Evolutionary conservation across 2,113 vertebrate genomes (phyloP), one percentile per base, ranked within the genome.

Genomic region (Nannobrachium achirus): DNA sequence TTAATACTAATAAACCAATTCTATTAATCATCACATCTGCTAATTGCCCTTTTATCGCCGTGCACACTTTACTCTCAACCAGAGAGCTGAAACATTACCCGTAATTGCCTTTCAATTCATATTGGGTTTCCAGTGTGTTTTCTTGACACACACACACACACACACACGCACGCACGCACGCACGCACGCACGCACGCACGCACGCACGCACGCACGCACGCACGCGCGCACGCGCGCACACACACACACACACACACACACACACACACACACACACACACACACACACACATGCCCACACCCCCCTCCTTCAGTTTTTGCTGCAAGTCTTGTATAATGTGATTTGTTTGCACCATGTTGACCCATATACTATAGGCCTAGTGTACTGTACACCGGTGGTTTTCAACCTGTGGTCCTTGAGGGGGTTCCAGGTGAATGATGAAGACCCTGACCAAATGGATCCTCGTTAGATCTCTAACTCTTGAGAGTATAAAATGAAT

Each of bases 251-350:
- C 25, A 56, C 55, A 38, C 7, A 14, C 33, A 8, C 10, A 56
- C 20, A 4, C 20, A 25, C 53, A 64, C 14, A 40, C 44, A 57
- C 33, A 49, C 70, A 51, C 61, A 58, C 61, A 72, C 51, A 48
- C 60, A 49, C 50, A 44, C 11, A 44, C 8, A 44, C 42, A 44
- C 42, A 44, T 10, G 11, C 42, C 42, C 11, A 2, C 42, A 44
- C 42, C 8, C 42, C 10, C 10, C 10, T 44, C 11, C 8, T 44
- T 44, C 11, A 44, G 42, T 44, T 11, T 44, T 7, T 44, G 42
- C 8, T 4, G 25, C 25, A 20, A 10, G 53, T 25, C 13, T 11
- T 44, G 11, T 11, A 33, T 38, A 6, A 33, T 56, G 7, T 56
- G 53, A 0, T 19, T 16, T 53, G 51, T 18, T 8, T 19, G 25